Base-by-base conservation (phyloP, 2,113 vertebrate genomes). In the Sula dactylatra region DNA sequence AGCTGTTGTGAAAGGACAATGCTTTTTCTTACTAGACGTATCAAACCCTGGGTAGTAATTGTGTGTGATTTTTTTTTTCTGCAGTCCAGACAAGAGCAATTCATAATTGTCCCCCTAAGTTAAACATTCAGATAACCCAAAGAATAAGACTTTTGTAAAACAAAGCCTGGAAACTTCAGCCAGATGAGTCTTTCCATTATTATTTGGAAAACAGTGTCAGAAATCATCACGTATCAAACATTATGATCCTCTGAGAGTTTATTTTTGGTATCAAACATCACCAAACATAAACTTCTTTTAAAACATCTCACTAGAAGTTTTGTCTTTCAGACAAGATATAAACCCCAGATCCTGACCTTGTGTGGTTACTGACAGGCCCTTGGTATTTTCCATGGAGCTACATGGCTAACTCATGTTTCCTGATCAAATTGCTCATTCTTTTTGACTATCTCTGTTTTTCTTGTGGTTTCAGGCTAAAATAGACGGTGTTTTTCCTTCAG, bases 41-140 rank as follows among this genome's bases (percentile, higher is more conserved):
- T 74, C 82, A 93, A 76, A 90, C 29, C 32, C 59, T 70, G 83
- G 59, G 29, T 72, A 93, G 44, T 22, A 92, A 38, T 88, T 79
- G 67, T 65, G 11, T 24, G 62, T 38, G 34, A 17, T 40, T 62
- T 56, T 62, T 72, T 64, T 17, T 4, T 50, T 1, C 38, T 91
- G 42, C 73, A 89, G 70, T 62, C 91, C 86, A 88, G 93, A 97
- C 50, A 7, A 94, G n/a, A 91, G 67, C 59, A 88, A 97, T 97
- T 85, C 29, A 62, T 96, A 94, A 81, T n/a, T 92, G 85, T 97
- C 77, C 62, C 59, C 59, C 42, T 94, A 82, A 92, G n/a, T 86
- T 93, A 96, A 97, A 95, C 88, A 96, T 62, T 73, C 91, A 93
- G 84, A 96, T 95, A 95, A 81, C 74, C 76, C 74, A 71, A 47